Evolutionary conservation across 2,888 invertebrate genomes (phyloP).

Genomic region (Caenorhabditis sp.): DNA sequence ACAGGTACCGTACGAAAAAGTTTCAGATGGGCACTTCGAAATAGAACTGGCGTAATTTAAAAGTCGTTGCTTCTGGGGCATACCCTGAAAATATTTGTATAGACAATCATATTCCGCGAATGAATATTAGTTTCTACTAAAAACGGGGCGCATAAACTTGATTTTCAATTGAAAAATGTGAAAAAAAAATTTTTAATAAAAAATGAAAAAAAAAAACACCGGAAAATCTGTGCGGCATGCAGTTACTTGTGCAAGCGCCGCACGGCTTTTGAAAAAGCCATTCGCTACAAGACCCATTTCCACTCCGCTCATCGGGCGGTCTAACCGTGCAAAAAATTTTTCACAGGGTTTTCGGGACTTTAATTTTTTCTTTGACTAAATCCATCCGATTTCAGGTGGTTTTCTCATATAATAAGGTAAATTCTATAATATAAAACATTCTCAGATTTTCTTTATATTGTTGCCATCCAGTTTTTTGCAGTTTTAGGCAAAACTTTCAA

Average conservation of each 20-base stretch:
- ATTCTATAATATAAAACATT: too few species aligned
- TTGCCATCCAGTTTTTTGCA: not conserved
- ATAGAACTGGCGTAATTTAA: constrained; percentile 57
- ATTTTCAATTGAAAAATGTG: not conserved
- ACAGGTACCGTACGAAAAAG: constrained; percentile 80
- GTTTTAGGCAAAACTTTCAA: not conserved
- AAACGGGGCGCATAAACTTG: too few species aligned
- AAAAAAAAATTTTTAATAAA: constrained; percentile 3
- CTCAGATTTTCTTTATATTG: constrained; percentile 1
- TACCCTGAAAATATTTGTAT: constrained; percentile 22
- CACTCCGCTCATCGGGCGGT: constrained; percentile 43
- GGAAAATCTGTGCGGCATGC: constrained; percentile 15
- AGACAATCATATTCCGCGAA: not conserved
- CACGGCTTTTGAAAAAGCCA: not conserved
- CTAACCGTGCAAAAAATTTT: constrained; percentile 28
- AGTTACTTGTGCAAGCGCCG: constrained; percentile 11
- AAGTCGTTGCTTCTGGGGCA: constrained; percentile 58
- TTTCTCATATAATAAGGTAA: constrained; percentile 9
- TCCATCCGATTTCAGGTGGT: not conserved
- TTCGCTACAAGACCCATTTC: constrained; percentile 33
- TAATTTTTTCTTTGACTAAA: not conserved
- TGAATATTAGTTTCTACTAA: not conserved
- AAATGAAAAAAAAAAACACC: constrained; percentile 13
- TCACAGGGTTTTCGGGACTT: not conserved
- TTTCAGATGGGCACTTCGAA: constrained; percentile 60